Conservation (phyloP, 2,113 vertebrate species). For the Thymallus thymallus region DNA sequence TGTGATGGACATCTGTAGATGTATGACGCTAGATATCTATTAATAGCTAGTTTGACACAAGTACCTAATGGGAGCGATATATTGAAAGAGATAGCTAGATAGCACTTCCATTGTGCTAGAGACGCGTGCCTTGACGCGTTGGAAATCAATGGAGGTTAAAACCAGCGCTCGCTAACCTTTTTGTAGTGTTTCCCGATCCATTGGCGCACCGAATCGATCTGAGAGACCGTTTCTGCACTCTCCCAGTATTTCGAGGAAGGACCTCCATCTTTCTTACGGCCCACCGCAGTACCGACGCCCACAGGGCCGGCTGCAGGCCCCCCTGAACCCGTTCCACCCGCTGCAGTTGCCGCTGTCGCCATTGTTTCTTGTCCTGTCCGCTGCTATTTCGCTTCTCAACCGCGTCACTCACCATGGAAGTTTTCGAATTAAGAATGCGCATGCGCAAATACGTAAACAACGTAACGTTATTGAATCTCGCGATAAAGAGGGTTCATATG, state of each 20-base stretch:
- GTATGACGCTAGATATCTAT: too few species aligned
- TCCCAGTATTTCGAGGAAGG: conserved; percentile 90
- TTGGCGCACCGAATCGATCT: conserved; percentile 84
- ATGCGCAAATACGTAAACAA: conserved; percentile 44
- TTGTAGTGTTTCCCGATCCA: conserved; percentile 95
- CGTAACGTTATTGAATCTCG: too few species aligned
- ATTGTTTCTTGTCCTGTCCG: conserved; percentile 67
- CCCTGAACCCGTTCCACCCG: conserved; percentile 70
- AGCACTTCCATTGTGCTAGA: conserved; percentile 56
- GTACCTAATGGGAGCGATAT: background rate
- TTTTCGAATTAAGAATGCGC: conserved; percentile 66
- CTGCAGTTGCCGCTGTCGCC: conserved; percentile 74
- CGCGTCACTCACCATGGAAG: conserved; percentile 50
- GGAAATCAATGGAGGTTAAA: conserved; percentile 50
- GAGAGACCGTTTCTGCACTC: conserved; percentile 85
- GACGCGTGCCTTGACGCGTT: conserved; percentile 56
- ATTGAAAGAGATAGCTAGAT: background rate
- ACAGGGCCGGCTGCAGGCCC: conserved; percentile 62
- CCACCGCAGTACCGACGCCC: conserved; percentile 61
- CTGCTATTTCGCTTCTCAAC: conserved; percentile 62
- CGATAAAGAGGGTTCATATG: too few species aligned
- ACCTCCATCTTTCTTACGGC: conserved; percentile 87
- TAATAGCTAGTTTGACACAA: too few species aligned
- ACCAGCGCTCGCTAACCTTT: conserved; percentile 79
- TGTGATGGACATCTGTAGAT: too few species aligned